A percentile compares a stretch with the other conserved stretches of the same genome.
phyloP scores from a whole-genome alignment of 2,113 vertebrate species.

The Bubalus kerabau region DNA sequence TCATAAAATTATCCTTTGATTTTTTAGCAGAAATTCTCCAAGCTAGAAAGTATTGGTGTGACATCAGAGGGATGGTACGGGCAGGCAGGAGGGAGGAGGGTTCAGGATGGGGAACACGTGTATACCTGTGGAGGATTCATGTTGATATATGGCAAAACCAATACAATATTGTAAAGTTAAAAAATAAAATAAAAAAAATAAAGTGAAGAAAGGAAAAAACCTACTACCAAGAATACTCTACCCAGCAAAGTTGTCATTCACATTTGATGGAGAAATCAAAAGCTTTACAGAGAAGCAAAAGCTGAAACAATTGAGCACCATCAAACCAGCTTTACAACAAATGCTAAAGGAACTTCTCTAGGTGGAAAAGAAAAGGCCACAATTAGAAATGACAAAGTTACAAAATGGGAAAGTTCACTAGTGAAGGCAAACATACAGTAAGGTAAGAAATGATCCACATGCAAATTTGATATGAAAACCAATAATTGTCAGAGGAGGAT shows the following conservation, averaged over 20 bases:
- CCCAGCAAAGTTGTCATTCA: background rate
- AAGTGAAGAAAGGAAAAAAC: background rate
- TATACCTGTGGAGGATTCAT: no score
- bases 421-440: background rate
- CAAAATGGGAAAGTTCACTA: background rate
- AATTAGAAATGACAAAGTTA: background rate
- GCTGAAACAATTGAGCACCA: background rate
- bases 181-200: background rate
- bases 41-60: background rate
- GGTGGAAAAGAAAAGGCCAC: background rate
- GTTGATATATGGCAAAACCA: no score
- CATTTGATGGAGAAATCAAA: background rate
- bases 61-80: no score
- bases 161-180: no score
- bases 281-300: background rate
- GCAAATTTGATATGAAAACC: background rate
- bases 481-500: background rate
- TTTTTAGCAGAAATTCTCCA: background rate
- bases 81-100: no score
- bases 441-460: background rate
- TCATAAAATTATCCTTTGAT: background rate
- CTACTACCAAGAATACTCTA: background rate
- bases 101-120: no score
- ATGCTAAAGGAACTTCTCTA: background rate
- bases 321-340: background rate